Evolutionary conservation across 2,113 vertebrate species (phyloP), one percentile per base, ranked within the genome.

Genomic region (Ailuropoda melanoleuca): DNA sequence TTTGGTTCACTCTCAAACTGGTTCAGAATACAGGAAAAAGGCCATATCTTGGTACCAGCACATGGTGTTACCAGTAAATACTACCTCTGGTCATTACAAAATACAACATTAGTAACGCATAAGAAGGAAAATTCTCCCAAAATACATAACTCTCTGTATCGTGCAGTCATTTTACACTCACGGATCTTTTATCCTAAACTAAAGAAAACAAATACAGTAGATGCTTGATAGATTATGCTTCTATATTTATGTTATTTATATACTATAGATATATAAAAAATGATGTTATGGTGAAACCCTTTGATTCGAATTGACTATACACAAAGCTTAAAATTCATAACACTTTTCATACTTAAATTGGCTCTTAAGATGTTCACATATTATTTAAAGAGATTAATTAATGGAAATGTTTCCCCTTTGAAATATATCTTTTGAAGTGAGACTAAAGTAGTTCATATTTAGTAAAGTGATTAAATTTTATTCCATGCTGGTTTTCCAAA

Each of bases 401-500:
- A 93, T 83, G 23, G 37, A 92, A 88, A 81, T 85, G 64, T 37
- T 43, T 87, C 37, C 8, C n/a, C n/a, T 96, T 82, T 86, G 86
- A 96, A 95, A 91, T 1, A 1, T 17, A 75, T 58, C 26, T 94
- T 94, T 68, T 82, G 70, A 97, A 94, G 55, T 82, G 48, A 97
- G 50, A 91, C 29, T 88, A 55, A 77, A 66, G 26, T 78, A 77
- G 34, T 62, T 95, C 60, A 43, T 96, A 88, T 80, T 95, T 94
- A 88, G 24, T 24, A 83, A 96, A 74, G 64, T 89, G 60, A 95
- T 96, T 95, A 93, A 58, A 97, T 83, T 31, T 29, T 62, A 95
- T 75, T 92, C 23, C 89, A 75, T 62, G 46, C 58, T 96, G 62
- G 46, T 56, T 96, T 89, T 96, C 29, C 58, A 95, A 89, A 96